Base-by-base conservation (phyloP, 1,140 invertebrate species). In the Thaumetopoea pityocampa region DNA sequence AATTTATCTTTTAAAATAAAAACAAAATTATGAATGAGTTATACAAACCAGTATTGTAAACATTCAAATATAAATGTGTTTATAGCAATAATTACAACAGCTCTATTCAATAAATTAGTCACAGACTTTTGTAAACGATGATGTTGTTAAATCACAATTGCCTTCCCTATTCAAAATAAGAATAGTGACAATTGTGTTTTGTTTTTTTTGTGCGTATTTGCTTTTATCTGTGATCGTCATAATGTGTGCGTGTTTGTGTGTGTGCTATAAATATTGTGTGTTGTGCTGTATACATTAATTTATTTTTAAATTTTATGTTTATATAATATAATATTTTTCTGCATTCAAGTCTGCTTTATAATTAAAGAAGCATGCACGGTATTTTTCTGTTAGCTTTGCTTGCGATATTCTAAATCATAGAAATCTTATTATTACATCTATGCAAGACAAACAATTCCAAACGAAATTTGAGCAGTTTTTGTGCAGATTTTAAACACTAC, bases 151-250 rank as follows among this genome's bases (percentile, higher is more conserved):
- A n/a, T n/a, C n/a, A 28, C 37, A 41, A 27, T 30, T 6, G 37
- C 37, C 37, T 41, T 32, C 28, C 37, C 28, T 28, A 41, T n/a
- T n/a, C 20, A 14, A 40, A 27, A 38, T 18, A 27, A 22, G 17
- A 10, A 17, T 16, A 22, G 27, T 30, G 10, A 15, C 20, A 32
- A 32, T 18, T 35, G 20, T 22, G 19, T 35, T 35, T 23, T 6
- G 20, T 41, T 30, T 22, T 11, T 35, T 35, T 23, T 6, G 20
- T 41, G 20, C 2, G 28, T 41, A 15, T 26, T 22, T 30, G 12
- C 15, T n/a, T 38, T 29, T n/a, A n/a, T n/a, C n/a, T n/a, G n/a
- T n/a, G n/a, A n/a, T 14, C n/a, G 26, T 40, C n/a, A n/a, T 29
- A 20, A 26, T 11, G 26, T 32, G 37, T 17, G 37, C 24, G 34